Conservation (phyloP, 2,797 vertebrate species). For the Rhynchonycteris naso region DNA sequence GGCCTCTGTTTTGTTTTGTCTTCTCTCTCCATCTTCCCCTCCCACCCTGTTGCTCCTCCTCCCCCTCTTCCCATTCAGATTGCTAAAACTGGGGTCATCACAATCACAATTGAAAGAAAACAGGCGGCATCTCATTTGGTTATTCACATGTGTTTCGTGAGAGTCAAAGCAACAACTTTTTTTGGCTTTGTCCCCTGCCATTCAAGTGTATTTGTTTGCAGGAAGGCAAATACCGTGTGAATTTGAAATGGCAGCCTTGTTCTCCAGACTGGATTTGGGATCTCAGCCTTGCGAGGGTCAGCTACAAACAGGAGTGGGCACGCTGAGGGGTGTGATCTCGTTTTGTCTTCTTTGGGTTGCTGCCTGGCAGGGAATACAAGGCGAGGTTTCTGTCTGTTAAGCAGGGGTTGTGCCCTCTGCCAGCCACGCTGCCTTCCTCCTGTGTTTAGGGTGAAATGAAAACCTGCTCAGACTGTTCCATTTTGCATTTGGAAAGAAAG, state of each 20-base stretch:
- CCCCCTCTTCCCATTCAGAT: not conserved
- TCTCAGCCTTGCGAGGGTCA: not conserved
- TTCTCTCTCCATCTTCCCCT: not conserved
- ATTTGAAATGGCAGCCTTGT: not conserved
- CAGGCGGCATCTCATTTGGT: not conserved
- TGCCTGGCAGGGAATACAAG: not conserved
- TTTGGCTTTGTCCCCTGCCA: not conserved
- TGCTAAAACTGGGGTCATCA: not conserved
- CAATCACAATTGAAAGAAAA: conserved; percentile 10
- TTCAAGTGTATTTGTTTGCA: not conserved
- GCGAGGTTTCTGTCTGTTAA: accelerated
- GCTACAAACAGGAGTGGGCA: not conserved
- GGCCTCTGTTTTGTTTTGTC: not conserved
- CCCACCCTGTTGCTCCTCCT: not conserved
- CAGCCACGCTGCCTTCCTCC: not conserved
- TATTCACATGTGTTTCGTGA: not conserved
- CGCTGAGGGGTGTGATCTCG: accelerated
- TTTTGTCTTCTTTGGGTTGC: not conserved
- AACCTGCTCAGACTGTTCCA: not conserved
- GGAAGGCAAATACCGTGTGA: not conserved
- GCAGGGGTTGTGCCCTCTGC: not conserved
- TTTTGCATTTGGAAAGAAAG: not conserved
- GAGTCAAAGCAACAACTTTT: not conserved
- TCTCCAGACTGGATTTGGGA: not conserved
- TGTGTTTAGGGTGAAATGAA: not conserved